Evolutionary conservation across 1,140 invertebrate species (phyloP).

Genomic region (Caerostris darwini): DNA sequence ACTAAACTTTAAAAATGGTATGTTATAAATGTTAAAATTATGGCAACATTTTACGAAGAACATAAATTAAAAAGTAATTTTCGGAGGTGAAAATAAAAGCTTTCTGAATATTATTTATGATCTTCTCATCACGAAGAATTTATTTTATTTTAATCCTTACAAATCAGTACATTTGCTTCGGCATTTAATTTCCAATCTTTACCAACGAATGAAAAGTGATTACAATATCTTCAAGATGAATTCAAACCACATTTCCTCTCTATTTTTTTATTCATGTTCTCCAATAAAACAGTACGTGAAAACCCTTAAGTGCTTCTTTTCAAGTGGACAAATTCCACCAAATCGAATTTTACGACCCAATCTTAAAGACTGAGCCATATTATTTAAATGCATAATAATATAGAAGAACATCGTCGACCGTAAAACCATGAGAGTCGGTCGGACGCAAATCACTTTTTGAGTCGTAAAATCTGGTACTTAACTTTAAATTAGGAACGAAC

Average conservation of each 20-base stretch:
- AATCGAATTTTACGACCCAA: conserved; percentile 61
- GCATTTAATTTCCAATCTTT: not conserved
- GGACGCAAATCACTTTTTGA: conserved; percentile 66
- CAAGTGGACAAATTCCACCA: conserved; percentile 4
- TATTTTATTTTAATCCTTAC: not conserved
- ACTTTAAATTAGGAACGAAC: conserved; percentile 57
- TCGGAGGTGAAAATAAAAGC: too few relatives aligned
- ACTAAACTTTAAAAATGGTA: too few relatives aligned
- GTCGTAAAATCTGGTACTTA: conserved; percentile 66
- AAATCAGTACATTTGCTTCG: not conserved
- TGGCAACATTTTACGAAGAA: too few relatives aligned
- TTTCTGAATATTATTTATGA: too few relatives aligned
- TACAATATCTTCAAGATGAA: not conserved
- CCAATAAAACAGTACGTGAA: conserved; percentile 33
- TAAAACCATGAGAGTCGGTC: conserved; percentile 41
- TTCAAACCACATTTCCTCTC: not conserved
- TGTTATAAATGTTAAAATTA: too few relatives aligned
- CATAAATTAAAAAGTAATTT: too few relatives aligned
- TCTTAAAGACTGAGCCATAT: conserved; percentile 55
- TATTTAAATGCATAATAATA: conserved; percentile 60
- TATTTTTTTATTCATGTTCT: not conserved
- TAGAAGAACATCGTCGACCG: conserved; percentile 23
- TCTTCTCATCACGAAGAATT: too few relatives aligned
- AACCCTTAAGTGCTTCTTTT: not conserved
- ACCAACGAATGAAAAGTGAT: not conserved